Base-by-base conservation (phyloP, 2,888 invertebrate genomes). In the Steinernema hermaphroditum region DNA sequence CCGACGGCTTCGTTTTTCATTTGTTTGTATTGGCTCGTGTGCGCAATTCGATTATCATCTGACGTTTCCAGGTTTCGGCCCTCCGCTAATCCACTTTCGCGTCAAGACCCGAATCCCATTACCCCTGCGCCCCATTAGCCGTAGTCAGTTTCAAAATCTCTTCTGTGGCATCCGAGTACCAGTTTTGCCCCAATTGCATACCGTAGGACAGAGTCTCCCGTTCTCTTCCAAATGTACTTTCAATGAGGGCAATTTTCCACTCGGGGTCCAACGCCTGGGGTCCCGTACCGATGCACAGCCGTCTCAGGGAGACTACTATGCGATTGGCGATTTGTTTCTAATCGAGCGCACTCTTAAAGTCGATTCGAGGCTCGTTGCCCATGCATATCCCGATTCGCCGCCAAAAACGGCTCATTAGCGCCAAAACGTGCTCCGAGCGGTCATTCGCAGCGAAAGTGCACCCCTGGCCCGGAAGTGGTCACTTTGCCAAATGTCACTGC, bases 1-100 rank as follows among this genome's bases (percentile, higher is more conserved):
- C 62, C 62, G 12, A 32, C 62, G 62, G 29, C 62, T 32, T 29
- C 32, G 27, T 62, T 37, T 62, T 27, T 22, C 27, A 24, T 62
- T 62, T 62, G 62, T 62, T 62, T 62, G 62, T 62, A 62, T 62
- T 62, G 62, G 62, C 62, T 62, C 62, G 62, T 62, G 62, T 62
- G 62, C 62, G 29, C 62, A 27, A 62, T 62, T 62, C 62, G 62
- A 62, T 62, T 62, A 62, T 32, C 62, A 62, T 62, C 29, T 29
- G 62, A 29, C 62, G 62, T 62, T 62, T 62, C 27, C 62, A 62
- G 62, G 32, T 62, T 62, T 62, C 37, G 62, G 29, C 29, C 34
- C 62, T 24, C 27, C 27, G 62, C 62, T 62, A 62, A 62, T 62
- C 27, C 62, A 29, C 62, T 29, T 29, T 62, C 29, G 62, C 27